These are phyloP conservation scores for Lycorma delicatula DNA, from an alignment of 1,140 invertebrate genomes.

Conservation along the genomic window DNA sequence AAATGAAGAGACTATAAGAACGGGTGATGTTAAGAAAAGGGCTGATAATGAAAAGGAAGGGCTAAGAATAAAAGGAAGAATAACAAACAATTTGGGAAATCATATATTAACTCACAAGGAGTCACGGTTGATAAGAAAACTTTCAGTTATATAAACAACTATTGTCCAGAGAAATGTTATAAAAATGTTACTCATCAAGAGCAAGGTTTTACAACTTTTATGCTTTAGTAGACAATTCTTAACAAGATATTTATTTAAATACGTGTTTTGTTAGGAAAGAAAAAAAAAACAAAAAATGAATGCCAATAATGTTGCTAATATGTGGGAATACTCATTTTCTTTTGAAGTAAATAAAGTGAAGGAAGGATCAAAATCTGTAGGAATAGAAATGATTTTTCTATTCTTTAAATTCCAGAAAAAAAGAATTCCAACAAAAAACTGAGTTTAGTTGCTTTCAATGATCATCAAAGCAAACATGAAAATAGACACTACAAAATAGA, in stretches of 20 bases:
- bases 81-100: no score
- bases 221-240: neutral
- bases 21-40: no score
- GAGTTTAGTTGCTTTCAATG: constrained; percentile 1
- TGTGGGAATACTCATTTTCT: neutral
- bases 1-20: no score
- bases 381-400: neutral
- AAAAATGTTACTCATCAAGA: neutral
- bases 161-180: neutral
- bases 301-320: neutral
- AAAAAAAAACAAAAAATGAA: neutral
- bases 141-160: neutral
- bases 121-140: neutral
- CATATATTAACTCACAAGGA: no score
- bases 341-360: no score
- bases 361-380: neutral
- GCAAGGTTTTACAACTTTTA: neutral
- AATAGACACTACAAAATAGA: constrained; percentile 7
- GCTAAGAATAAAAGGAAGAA: no score
- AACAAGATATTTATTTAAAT: neutral
- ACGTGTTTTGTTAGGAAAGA: neutral
- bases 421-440: constrained; percentile 7
- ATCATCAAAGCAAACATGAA: neutral
- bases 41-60: no score
- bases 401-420: neutral